phyloP scores from a whole-genome alignment of 2,797 vertebrate species.

The Gila robusta region DNA sequence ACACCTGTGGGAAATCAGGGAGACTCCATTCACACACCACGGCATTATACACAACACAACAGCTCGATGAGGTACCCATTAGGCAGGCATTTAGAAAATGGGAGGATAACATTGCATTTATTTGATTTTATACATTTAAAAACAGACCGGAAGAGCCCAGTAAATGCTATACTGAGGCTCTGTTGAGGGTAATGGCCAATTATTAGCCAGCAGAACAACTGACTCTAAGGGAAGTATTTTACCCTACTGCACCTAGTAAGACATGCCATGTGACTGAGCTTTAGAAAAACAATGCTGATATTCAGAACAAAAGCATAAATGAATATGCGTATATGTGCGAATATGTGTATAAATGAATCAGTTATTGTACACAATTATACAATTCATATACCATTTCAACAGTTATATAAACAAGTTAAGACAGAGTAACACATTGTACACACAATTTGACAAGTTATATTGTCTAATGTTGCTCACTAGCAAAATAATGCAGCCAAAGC shows the following conservation, averaged over 20 bases:
- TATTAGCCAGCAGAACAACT: background rate
- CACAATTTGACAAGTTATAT: background rate
- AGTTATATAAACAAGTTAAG: background rate
- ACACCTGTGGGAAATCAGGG: constrained; percentile 19
- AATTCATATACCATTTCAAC: constrained; percentile 1
- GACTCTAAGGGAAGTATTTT: background rate
- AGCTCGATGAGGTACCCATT: background rate
- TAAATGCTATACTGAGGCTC: constrained; percentile 1
- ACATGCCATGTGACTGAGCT: background rate
- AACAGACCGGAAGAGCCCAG: background rate
- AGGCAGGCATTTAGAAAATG: constrained; percentile 16
- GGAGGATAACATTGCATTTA: constrained; percentile 1
- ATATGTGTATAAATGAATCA: no score
- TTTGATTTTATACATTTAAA: background rate
- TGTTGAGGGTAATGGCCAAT: constrained; percentile 1
- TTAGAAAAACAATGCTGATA: background rate
- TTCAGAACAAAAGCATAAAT: background rate
- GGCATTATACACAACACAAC: constrained; percentile 14
- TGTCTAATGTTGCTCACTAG: background rate
- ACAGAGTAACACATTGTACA: background rate
- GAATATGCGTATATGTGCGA: background rate
- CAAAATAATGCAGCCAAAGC: constrained; percentile 1
- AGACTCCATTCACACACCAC: background rate
- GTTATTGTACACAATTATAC: background rate
- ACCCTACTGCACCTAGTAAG: background rate